Evolutionary conservation across 2,797 vertebrate genomes (phyloP), one percentile per base, ranked within the genome.

Genomic region (Scolopax bukidnonensis): DNA sequence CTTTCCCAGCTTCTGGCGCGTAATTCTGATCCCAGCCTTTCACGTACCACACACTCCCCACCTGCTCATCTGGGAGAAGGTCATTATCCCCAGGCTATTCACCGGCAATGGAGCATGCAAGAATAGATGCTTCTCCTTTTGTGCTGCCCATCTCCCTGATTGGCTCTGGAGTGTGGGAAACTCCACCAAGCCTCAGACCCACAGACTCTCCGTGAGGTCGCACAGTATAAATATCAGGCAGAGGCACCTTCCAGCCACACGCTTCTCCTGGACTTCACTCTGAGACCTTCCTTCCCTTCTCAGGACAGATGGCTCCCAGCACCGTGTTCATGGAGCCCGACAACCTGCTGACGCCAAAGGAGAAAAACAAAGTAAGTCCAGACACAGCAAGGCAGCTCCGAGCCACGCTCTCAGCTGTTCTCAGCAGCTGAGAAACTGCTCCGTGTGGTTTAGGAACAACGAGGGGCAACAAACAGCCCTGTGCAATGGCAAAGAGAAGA

Each of bases 161-260:
- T 98, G 98, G 98, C 97, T 97, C 85, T 25, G 2, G 97, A 98
- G 96, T 98, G 98, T 98, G 98, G 98, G 98, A 98, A 99, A 98
- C 97, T 92, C 94, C 87, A 90, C 75, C 70, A 65, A 95, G 95
- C 97, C 51, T 27, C 75, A 97, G 97, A 98, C 98, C 96, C 98
- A 98, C 95, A 89, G 78, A 11, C 70, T 84, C 60, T 59, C 50
- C 6, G 38, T 3, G 48, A 71, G 95, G 48, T 19, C 6, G 63
- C 64, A 13, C 5, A 5, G 91, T 96, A 98, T 98, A 98, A 98
- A 98, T 98, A 98, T 5, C 19, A 23, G 95, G 68, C 73, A n/a
- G 16, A 24, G 12, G 87, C 97, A 79, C 90, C 94, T 78, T 83
- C 86, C 30, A 50, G 92, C 84, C 70, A 4, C 95, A 79, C 84